Evolutionary conservation across 2,888 invertebrate species (phyloP).

Genomic region (Caenorhabditis becei): DNA sequence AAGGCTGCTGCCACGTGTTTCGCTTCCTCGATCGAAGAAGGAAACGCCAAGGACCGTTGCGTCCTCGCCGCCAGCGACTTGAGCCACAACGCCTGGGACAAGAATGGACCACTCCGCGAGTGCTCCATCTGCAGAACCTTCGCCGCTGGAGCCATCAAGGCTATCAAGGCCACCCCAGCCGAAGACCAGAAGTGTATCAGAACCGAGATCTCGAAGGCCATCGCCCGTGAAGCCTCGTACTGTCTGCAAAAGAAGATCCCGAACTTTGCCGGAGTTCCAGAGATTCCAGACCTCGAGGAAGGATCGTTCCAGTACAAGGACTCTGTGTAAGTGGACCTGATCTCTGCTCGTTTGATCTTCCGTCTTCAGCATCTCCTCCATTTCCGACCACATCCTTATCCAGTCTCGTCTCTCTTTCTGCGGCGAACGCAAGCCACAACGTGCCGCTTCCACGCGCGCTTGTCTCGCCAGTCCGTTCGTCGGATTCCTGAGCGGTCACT

Average conservation of each 20-base stretch:
- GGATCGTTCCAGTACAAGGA: slow-evolving; percentile 79
- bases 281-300: slow-evolving; percentile 81
- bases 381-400: slow-evolving; percentile 81
- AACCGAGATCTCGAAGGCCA: slow-evolving; percentile 79
- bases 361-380: slow-evolving; percentile 78
- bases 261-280: slow-evolving; percentile 79
- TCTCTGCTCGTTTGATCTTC: neutral
- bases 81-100: slow-evolving; percentile 80
- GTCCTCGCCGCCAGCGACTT: slow-evolving; percentile 76
- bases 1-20: slow-evolving; percentile 79
- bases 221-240: slow-evolving; percentile 78
- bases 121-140: slow-evolving; percentile 81
- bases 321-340: slow-evolving; percentile 73
- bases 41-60: slow-evolving; percentile 79
- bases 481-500: slow-evolving; percentile 79
- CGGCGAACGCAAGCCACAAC: slow-evolving; percentile 79
- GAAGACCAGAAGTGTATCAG: slow-evolving; percentile 81
- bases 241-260: slow-evolving; percentile 78
- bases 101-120: slow-evolving; percentile 80
- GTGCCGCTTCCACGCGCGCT: slow-evolving; percentile 75
- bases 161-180: slow-evolving; percentile 79
- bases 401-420: slow-evolving; percentile 80
- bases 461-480: slow-evolving; percentile 79
- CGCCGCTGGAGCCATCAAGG: slow-evolving; percentile 80
- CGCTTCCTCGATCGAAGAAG: slow-evolving; percentile 79